A percentile compares a stretch with the other conserved stretches of the same genome.
Conservation (phyloP, 2,113 vertebrate species). For the Melanerpes aurifrons region DNA sequence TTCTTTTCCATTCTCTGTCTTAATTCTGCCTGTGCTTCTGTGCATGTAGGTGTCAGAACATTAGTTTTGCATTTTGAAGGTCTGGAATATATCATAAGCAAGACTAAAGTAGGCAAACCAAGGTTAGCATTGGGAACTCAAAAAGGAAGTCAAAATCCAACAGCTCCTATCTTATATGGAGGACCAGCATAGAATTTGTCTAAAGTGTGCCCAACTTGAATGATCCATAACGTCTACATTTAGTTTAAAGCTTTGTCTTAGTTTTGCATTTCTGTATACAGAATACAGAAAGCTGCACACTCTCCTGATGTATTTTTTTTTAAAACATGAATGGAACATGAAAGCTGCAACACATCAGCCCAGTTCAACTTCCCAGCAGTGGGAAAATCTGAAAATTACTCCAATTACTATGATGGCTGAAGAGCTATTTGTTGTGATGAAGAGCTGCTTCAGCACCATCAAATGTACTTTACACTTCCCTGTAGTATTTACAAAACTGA, state of each 20-base stretch:
- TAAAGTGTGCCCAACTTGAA: background rate
- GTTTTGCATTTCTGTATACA: background rate
- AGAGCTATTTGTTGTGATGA: background rate
- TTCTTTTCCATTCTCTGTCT: background rate
- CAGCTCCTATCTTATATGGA: background rate
- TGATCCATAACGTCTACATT: background rate
- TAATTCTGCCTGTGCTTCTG: background rate
- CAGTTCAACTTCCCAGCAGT: background rate
- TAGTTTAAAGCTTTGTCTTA: background rate
- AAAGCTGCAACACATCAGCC: background rate
- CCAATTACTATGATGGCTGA: background rate
- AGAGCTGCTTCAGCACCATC: background rate
- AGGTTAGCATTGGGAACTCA: rapidly evolving
- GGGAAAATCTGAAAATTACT: background rate
- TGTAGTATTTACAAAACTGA: background rate
- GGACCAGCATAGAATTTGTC: background rate
- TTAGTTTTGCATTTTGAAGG: background rate
- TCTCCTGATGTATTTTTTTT: background rate
- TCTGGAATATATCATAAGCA: background rate
- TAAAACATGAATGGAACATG: background rate
- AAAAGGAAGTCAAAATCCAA: background rate
- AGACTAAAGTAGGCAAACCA: background rate
- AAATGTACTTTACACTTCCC: background rate
- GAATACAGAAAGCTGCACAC: background rate
- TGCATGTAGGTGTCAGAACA: background rate